Evolutionary conservation across 2,888 invertebrate genomes (phyloP).

Genomic region (Agriopis leucophaearia): DNA sequence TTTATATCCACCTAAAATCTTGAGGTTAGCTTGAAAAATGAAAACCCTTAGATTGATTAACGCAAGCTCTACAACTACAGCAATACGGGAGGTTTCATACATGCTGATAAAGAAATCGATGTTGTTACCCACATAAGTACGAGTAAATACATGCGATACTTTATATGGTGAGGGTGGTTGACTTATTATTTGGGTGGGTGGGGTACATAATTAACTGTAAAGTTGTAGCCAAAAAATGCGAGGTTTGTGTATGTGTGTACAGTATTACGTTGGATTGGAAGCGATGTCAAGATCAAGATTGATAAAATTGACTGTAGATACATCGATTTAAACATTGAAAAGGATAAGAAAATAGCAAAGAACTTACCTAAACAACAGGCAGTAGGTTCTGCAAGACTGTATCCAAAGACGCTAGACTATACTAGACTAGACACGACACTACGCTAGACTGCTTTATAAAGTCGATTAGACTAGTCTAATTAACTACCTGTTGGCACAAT

Average conservation of each 20-base stretch:
- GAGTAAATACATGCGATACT: constrained; percentile 18
- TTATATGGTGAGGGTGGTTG: constrained; percentile 22
- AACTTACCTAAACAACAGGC: background rate
- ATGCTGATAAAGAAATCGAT: constrained; percentile 46
- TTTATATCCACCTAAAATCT: too few relatives aligned
- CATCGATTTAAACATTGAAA: too few relatives aligned
- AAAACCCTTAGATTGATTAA: background rate
- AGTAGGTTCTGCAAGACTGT: background rate
- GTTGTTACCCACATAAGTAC: constrained; percentile 28
- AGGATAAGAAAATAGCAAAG: background rate
- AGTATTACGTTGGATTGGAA: too few relatives aligned
- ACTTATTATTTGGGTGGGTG: background rate
- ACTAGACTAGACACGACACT: background rate
- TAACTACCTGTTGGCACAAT: background rate
- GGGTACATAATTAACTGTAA: too few relatives aligned
- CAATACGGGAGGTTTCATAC: constrained; percentile 40
- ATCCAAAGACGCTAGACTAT: background rate
- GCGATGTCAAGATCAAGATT: too few relatives aligned
- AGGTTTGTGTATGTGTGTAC: too few relatives aligned
- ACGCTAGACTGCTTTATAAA: background rate
- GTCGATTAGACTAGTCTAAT: background rate
- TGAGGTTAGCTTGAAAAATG: background rate
- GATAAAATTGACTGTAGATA: too few relatives aligned
- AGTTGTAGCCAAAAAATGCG: too few relatives aligned
- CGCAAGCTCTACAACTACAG: constrained; percentile 31